Percentiles rank a stretch among this genome's conserved stretches.
These are phyloP conservation scores for Plecotus auritus DNA, from an alignment of 2,113 vertebrate species.

Conservation along the genomic window DNA sequence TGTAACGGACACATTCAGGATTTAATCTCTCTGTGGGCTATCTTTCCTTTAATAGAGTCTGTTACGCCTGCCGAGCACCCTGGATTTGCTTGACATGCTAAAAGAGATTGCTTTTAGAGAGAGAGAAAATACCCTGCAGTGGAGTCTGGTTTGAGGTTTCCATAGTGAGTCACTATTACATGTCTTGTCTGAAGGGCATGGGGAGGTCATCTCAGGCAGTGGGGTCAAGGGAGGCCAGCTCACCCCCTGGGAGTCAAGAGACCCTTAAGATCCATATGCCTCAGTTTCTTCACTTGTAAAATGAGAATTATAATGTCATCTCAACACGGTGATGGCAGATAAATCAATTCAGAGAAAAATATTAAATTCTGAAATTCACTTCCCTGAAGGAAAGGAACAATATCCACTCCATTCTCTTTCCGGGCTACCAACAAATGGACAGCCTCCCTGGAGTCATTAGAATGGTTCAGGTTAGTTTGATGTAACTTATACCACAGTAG, in stretches of 20 bases:
- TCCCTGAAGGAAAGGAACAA: not conserved
- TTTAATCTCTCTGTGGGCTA: slow-evolving; percentile 40
- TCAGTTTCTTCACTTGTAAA: not conserved
- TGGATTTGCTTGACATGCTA: slow-evolving; percentile 16
- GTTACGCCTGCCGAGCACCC: slow-evolving; percentile 14
- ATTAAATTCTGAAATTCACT: not conserved
- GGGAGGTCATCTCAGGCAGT: not conserved
- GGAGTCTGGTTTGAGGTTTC: not conserved
- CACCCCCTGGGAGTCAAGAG: not conserved
- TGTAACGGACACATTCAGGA: not conserved
- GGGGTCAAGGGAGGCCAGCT: not conserved
- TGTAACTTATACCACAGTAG: not conserved
- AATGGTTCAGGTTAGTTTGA: not conserved
- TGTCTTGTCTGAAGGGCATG: not conserved
- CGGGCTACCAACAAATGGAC: not conserved
- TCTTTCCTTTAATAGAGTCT: not conserved
- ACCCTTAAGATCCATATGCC: not conserved
- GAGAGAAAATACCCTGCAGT: not conserved
- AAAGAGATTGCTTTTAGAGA: slow-evolving; percentile 20
- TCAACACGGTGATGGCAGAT: not conserved
- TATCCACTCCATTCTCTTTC: not conserved
- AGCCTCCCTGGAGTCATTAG: not conserved
- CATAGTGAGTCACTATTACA: not conserved
- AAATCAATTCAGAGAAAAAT: not conserved
- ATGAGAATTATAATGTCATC: not conserved